Evolutionary conservation across 2,113 vertebrate genomes (phyloP), one percentile per base, ranked within the genome.

Genomic region (Lepidothrix coronata): DNA sequence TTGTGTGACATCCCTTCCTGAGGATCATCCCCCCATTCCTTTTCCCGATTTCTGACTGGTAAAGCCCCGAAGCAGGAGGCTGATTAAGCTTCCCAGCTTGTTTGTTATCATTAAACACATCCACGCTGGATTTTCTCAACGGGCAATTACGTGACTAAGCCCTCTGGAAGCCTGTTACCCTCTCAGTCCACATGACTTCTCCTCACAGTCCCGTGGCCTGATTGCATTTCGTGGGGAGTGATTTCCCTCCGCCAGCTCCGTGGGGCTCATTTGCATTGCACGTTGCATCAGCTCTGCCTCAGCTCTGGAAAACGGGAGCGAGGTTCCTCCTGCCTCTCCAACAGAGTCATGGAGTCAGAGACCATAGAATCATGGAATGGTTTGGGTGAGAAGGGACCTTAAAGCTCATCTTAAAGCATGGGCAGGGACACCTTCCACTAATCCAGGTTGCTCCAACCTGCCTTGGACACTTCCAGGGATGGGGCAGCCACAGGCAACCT

Each of bases 261-360:
- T 1, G 6, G 57, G 62, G 7, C 21, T 76, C 65, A 3, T 89
- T 54, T 35, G 77, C 55, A 24, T 54, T 20, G n/a, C 81, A 63
- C 55, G 19, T 58, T 20, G n/a, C 85, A 63, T 55, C 82, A 46
- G 33, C 85, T 76, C 52, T 67, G 58, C 85, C 88, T 33, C 0
- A 0, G 70, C 0, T 0, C 88, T 77, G 90, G 8, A 5, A 23
- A 21, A 28, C 0, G 3, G 12, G 14, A 15, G 0, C 27, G 14
- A 62, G 54, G 76, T 30, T 66, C 52, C 48, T 78, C 17, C 65
- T 71, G 46, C 80, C 63, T 37, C 49, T 37, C 66, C 5, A n/a
- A 27, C 28, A 14, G 23, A 11, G 25, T 27, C 52, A 4, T 11
- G 12, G 48, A 41, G 61, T 63, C 27, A 43, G 5, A 30, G 61